These are phyloP conservation scores for Discoglossus pictus DNA, from an alignment of 2,797 vertebrate species.

Conservation along the genomic window DNA sequence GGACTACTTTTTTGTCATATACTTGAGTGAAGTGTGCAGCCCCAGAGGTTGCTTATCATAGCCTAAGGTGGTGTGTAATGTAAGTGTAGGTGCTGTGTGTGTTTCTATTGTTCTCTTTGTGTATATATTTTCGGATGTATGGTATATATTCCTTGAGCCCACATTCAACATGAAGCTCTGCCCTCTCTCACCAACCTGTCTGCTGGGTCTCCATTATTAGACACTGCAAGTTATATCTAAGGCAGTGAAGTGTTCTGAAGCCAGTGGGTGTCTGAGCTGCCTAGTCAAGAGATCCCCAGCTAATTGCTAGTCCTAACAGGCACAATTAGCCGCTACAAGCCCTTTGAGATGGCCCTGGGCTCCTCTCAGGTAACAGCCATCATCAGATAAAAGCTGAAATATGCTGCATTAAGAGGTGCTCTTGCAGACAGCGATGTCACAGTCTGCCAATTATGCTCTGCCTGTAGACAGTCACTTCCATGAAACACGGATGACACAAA, in stretches of 20 bases:
- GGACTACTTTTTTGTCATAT: too few species aligned
- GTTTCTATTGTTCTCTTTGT: constrained; percentile 23
- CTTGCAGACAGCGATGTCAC: constrained; percentile 74
- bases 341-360: constrained; percentile 76
- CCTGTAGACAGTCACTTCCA: constrained; percentile 69
- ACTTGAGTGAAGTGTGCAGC: too few species aligned
- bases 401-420: constrained; percentile 70
- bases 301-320: constrained; percentile 79
- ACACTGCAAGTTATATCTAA: constrained; percentile 65
- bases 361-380: constrained; percentile 74
- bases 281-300: constrained; percentile 66
- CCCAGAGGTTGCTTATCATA: too few species aligned
- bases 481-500: constrained; percentile 62
- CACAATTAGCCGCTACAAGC: constrained; percentile 77
- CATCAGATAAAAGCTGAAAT: constrained; percentile 74
- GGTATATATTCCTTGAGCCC: too few species aligned
- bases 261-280: constrained; percentile 69
- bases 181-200: constrained; percentile 61
- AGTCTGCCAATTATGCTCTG: constrained; percentile 75
- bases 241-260: constrained; percentile 67
- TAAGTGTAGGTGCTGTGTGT: too few species aligned
- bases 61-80: too few species aligned
- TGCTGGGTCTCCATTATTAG: constrained; percentile 60
- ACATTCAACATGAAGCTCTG: not conserved
- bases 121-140: too few species aligned